These are phyloP conservation scores for Propithecus perrieri DNA, from an alignment of 2,797 vertebrate genomes.

Conservation along the genomic window DNA sequence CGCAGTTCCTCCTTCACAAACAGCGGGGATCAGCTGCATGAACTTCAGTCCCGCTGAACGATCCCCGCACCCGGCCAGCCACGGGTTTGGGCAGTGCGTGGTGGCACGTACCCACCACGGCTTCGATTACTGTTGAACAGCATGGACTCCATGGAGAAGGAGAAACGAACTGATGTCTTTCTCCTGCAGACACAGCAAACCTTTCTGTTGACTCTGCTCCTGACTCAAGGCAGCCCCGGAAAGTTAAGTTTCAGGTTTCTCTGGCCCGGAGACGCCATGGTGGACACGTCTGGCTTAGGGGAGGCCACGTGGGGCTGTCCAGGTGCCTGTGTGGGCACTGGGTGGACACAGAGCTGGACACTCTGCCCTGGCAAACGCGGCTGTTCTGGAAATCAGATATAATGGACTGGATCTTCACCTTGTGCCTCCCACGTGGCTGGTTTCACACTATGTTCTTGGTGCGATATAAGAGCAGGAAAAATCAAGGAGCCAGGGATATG, in stretches of 20 bases:
- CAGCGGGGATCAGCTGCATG: no score
- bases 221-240: not conserved
- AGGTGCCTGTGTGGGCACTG: rapidly evolving
- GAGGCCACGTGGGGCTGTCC: not conserved
- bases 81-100: not conserved
- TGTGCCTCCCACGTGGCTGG: no score
- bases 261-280: rapidly evolving
- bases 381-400: not conserved
- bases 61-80: not conserved
- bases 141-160: not conserved
- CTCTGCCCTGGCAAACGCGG: not conserved
- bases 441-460: not conserved
- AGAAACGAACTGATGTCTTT: not conserved
- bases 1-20: not conserved
- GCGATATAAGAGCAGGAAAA: not conserved
- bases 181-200: not conserved
- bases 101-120: not conserved
- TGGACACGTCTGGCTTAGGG: not conserved
- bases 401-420: not conserved
- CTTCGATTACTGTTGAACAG: not conserved
- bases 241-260: not conserved
- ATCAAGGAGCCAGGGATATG: not conserved
- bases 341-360: not conserved
- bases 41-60: not conserved
- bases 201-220: not conserved